Base-by-base conservation (phyloP, 2,113 vertebrate genomes). In the Agelaius phoeniceus region DNA sequence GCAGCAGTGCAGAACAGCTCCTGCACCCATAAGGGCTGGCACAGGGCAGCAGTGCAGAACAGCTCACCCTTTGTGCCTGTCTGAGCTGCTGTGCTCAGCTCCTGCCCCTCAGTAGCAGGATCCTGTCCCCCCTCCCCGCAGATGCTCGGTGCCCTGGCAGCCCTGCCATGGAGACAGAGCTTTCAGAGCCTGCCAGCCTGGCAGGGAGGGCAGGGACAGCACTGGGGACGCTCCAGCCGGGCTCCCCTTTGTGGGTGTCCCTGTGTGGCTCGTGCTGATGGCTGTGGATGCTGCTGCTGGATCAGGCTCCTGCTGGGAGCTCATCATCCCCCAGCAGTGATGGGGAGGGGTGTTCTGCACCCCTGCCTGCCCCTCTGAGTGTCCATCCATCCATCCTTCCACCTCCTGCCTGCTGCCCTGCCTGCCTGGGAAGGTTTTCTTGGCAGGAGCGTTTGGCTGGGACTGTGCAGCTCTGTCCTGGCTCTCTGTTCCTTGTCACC, bases 51-150 rank as follows among this genome's bases (percentile, higher is more conserved):
- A 17, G 51, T 28, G 27, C 51, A 52, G 61, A 95, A 98, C 98
- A 98, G 74, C 97, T 30, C 26, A 0, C 20, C 72, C 97, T 94
- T 97, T 98, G 97, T 98, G 90, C 66, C 69, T 9, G 48, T 72
- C 4, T 15, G 5, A 22, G 69, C 87, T 96, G 49, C 62, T 66
- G 87, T 37, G 61, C 61, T 89, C 10, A 33, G 72, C 88, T 93
- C 57, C 62, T 68, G 89, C 63, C 69, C 62, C 87, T 89, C 4
- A 9, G 86, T 74, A 43, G 83, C 43, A 3, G 82, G 51, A 55
- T n/a, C 71, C 1, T 0, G 62, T 89, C 24, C 85, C 87, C 28
- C 77, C 84, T 71, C 63, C 17, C 90, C 77, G 65, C 84, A 85
- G 92, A 84, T 93, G 84, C 94, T 97, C 54, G 6, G 90, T 89